Evolutionary conservation across 2,113 vertebrate genomes (phyloP), one percentile per base, ranked within the genome.

Genomic region (Muntiacus reevesi): DNA sequence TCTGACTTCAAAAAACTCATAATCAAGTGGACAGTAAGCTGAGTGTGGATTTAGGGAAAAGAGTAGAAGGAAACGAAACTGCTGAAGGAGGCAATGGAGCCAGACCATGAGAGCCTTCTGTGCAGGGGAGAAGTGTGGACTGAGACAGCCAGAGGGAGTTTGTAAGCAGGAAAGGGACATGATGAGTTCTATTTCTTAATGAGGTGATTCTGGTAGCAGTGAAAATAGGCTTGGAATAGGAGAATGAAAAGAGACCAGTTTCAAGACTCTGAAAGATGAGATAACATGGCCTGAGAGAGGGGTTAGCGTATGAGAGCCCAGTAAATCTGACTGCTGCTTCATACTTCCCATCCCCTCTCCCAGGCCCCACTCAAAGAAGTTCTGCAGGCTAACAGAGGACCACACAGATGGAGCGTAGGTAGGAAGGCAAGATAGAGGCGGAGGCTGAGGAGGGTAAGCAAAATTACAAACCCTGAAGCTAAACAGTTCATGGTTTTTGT

Each of bases 391-490:
- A 95, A 98, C 93, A 93, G 79, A 98, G 94, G 98, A 98, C 96
- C 98, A 98, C 97, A 97, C 97, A 98, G 96, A 98, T 62, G 88
- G 89, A 95, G 36, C 19, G n/a, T 9, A 88, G 95, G 21, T 45
- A 97, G 89, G 74, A 88, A 87, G 67, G 47, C 55, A 52, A 89
- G 93, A 76, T 45, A 87, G 82, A 74, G 27, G 47, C 6, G 93
- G 97, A 94, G 90, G 89, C 83, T 91, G 83, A 98, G 93, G 89
- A 98, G 98, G 97, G 96, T 97, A 98, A 98, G 96, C 97, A 98
- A 99, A 98, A 98, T 98, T 98, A 98, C 97, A 97, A 98, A 98
- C 97, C 98, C 98, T 95, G 98, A 97, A 98, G 98, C 98, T 98
- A 98, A 95, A 98, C 40, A 98, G 98, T 98, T 98, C 98, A 98